A percentile compares a stretch with the other conserved stretches of the same genome.
phyloP scores from a whole-genome alignment of 2,888 invertebrate genomes.

The Eretmocerus hayati region DNA sequence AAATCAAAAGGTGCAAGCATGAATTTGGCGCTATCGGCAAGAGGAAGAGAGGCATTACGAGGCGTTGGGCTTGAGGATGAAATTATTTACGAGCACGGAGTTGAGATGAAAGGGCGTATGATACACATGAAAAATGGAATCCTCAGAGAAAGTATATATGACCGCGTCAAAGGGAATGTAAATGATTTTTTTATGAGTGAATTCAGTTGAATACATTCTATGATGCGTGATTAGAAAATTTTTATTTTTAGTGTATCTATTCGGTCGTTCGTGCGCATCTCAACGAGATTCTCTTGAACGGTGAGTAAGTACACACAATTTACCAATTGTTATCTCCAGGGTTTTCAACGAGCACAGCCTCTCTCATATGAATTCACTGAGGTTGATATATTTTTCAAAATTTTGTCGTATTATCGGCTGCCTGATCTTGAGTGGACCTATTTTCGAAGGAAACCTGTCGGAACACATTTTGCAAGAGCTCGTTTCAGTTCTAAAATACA shows the following conservation, averaged over 20 bases:
- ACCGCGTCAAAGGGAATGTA: constrained; percentile 69
- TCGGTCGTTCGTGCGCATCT: constrained; percentile 85
- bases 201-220: not conserved
- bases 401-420: too few relatives aligned
- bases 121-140: constrained; percentile 72
- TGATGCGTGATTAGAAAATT: not conserved
- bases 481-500: too few relatives aligned
- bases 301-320: too few relatives aligned
- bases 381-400: too few relatives aligned
- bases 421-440: too few relatives aligned
- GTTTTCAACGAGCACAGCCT: too few relatives aligned
- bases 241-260: constrained; percentile 74
- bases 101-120: constrained; percentile 86
- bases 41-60: constrained; percentile 77
- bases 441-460: too few relatives aligned
- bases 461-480: too few relatives aligned
- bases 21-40: constrained; percentile 82
- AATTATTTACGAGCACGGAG: constrained; percentile 63
- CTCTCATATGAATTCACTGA: too few relatives aligned
- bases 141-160: constrained; percentile 74
- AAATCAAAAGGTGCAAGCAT: constrained; percentile 80
- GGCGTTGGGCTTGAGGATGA: constrained; percentile 73
- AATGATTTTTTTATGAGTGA: constrained; percentile 9
- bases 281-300: constrained; percentile 75
- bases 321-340: too few relatives aligned